Conservation (phyloP, 1,140 invertebrate species). For the Bombus breviceps region DNA sequence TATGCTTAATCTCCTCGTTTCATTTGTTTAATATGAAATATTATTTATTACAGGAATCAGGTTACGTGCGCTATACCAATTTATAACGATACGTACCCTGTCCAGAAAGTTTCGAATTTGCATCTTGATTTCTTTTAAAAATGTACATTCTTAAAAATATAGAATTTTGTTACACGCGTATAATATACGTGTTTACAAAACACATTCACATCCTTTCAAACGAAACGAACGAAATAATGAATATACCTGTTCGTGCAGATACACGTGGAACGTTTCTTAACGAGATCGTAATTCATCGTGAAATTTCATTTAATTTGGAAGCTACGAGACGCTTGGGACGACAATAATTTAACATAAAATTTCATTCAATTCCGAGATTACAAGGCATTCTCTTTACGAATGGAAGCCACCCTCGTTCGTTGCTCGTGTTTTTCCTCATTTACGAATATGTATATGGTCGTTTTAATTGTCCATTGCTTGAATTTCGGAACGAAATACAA, state of each 20-base stretch:
- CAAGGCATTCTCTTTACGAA: background rate
- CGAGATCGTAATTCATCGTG: background rate
- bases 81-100: no score
- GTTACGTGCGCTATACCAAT: no score
- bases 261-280: background rate
- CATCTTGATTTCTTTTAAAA: no score
- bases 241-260: background rate
- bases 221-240: background rate
- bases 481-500: background rate
- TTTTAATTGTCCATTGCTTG: background rate
- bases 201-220: background rate
- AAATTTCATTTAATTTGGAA: slow-evolving; percentile 17
- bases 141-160: no score
- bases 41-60: no score
- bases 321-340: background rate
- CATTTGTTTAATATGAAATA: no score
- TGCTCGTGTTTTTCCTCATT: background rate
- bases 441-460: background rate
- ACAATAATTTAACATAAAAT: slow-evolving; percentile 5
- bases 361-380: slow-evolving; percentile 10
- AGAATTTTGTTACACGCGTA: no score
- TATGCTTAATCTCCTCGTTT: no score
- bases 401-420: no score
- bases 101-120: no score
- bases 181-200: background rate